Evolutionary conservation across 2,888 invertebrate species (phyloP).

Genomic region (Tholera decimalis): DNA sequence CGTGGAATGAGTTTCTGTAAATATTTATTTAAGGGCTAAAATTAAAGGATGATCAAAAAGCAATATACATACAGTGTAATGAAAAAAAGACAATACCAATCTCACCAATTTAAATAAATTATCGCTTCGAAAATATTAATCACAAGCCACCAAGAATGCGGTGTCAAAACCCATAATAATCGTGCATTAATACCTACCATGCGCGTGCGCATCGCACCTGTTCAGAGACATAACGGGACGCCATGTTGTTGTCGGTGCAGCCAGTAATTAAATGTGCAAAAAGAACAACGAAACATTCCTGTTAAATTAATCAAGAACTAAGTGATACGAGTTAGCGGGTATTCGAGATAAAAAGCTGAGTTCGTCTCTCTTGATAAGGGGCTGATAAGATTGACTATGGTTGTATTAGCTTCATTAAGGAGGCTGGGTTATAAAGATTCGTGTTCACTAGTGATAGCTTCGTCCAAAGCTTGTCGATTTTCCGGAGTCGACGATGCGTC

Average conservation of each 20-base stretch:
- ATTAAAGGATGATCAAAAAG: neutral
- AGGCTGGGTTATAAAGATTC: neutral
- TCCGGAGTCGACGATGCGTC: no score
- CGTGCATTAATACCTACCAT: slow-evolving; percentile 52
- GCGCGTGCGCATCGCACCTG: slow-evolving; percentile 75
- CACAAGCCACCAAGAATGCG: slow-evolving; percentile 49
- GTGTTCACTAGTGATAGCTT: neutral
- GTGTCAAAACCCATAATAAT: slow-evolving; percentile 64
- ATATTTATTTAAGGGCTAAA: neutral
- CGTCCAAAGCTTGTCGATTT: no score
- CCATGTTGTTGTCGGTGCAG: slow-evolving; percentile 54
- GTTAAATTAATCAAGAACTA: slow-evolving; percentile 69
- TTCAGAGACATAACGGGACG: slow-evolving; percentile 75
- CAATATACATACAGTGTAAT: neutral
- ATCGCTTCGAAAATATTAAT: slow-evolving; percentile 48
- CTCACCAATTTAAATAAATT: slow-evolving; percentile 40
- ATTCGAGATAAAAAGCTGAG: slow-evolving; percentile 44
- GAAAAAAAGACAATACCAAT: slow-evolving; percentile 17
- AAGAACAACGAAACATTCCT: slow-evolving; percentile 60
- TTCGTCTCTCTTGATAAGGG: slow-evolving; percentile 25
- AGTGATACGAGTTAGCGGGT: slow-evolving; percentile 53
- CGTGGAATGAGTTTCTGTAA: neutral
- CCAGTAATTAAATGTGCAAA: slow-evolving; percentile 62
- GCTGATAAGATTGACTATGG: slow-evolving; percentile 6
- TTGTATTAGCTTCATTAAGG: slow-evolving; percentile 36